phyloP scores from a whole-genome alignment of 2,888 invertebrate species.

The Aphidoletes aphidimyza region DNA sequence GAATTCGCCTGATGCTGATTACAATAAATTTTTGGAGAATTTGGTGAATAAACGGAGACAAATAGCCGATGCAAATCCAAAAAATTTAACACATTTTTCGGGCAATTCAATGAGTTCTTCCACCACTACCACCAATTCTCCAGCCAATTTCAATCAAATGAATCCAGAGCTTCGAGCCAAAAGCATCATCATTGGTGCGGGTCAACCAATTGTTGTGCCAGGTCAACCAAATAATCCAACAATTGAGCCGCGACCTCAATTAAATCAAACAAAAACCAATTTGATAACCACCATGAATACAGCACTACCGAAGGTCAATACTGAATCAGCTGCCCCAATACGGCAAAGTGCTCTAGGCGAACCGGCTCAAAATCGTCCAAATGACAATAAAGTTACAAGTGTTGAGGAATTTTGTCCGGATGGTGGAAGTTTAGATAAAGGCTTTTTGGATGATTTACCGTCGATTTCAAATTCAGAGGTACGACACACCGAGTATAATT shows the following conservation, averaged over 20 bases:
- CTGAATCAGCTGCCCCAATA: no score
- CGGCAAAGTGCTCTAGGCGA: not conserved
- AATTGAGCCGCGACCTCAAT: no score
- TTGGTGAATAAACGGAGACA: conserved; percentile 80
- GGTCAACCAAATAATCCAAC: conserved; percentile 58
- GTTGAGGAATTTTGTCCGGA: conserved; percentile 82
- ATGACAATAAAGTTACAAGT: conserved; percentile 63
- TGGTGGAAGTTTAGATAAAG: conserved; percentile 78
- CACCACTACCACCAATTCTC: conserved; percentile 62
- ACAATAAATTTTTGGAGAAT: conserved; percentile 78
- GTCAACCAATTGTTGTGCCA: conserved; percentile 58
- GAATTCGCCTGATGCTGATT: conserved; percentile 72
- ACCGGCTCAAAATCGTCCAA: not conserved
- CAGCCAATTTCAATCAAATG: conserved; percentile 59
- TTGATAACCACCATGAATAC: no score
- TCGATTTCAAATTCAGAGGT: conserved; percentile 59
- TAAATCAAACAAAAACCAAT: no score
- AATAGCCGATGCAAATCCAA: conserved; percentile 74
- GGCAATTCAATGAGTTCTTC: conserved; percentile 61
- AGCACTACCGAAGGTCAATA: no score
- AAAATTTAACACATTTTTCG: conserved; percentile 60
- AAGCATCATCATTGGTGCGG: conserved; percentile 59
- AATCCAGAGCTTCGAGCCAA: conserved; percentile 57
- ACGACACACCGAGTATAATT: conserved; percentile 61
- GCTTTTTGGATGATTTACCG: conserved; percentile 77